These are phyloP conservation scores for Drosophila orosa DNA, from an alignment of 1,140 invertebrate species.

Conservation along the genomic window DNA sequence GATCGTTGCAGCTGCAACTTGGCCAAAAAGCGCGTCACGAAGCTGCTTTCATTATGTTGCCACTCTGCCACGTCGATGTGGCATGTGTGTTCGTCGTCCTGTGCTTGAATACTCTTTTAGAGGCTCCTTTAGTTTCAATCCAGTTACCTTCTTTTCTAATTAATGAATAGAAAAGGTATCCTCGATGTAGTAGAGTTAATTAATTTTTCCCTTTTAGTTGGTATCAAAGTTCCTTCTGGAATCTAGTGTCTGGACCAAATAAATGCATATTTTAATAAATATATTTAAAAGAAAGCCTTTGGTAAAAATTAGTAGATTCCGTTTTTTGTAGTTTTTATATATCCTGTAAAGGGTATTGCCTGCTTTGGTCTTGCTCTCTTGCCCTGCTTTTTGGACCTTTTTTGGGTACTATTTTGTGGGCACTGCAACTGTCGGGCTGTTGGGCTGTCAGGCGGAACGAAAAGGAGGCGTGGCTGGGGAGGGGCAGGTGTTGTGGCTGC, in stretches of 20 bases:
- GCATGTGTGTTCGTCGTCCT: constrained; percentile 14
- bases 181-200: neutral
- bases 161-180: neutral
- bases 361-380: neutral
- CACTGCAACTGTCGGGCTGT: constrained; percentile 40
- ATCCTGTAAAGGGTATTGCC: constrained; percentile 11
- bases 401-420: constrained; percentile 37
- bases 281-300: neutral
- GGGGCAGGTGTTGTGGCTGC: constrained; percentile 32
- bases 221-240: neutral
- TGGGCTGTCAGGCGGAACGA: constrained; percentile 19
- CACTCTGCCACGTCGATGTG: constrained; percentile 37
- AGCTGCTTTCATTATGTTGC: constrained; percentile 69
- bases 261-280: neutral
- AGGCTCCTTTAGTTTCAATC: neutral
- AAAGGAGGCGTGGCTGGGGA: neutral
- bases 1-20: constrained; percentile 39
- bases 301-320: neutral
- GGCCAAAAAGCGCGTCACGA: constrained; percentile 46
- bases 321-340: neutral
- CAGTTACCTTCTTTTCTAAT: neutral
- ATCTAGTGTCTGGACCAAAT: neutral
- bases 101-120: neutral
- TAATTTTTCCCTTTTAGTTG: neutral
- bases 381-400: constrained; percentile 1